These are phyloP conservation scores for Drosophila mettleri DNA, from an alignment of 2,888 invertebrate species.

Conservation along the genomic window DNA sequence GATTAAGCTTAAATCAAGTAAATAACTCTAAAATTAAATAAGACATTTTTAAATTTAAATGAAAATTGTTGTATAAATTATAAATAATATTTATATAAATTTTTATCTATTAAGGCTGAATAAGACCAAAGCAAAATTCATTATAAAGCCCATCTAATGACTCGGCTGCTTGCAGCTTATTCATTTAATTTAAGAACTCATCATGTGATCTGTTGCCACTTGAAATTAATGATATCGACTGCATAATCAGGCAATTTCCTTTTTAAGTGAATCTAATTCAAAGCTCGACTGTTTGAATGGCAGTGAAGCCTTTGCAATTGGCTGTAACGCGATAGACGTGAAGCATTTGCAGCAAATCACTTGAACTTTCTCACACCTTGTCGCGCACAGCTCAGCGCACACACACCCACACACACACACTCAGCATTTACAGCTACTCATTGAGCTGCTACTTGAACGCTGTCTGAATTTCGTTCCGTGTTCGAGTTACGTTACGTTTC, in stretches of 20 bases:
- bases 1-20: too few species aligned
- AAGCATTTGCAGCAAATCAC: conserved; percentile 45
- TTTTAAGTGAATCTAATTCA: conserved; percentile 37
- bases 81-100: neutral
- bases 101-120: too few species aligned
- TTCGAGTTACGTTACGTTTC: conserved; percentile 29
- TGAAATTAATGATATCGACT: conserved; percentile 4
- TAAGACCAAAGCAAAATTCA: neutral
- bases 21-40: too few species aligned
- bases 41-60: too few species aligned
- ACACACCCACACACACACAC: conserved; percentile 5
- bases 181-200: neutral
- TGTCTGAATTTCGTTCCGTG: conserved; percentile 7
- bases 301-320: conserved; percentile 33
- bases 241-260: neutral
- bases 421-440: conserved; percentile 40
- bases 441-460: conserved; percentile 35
- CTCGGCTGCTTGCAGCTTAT: neutral
- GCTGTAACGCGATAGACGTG: conserved; percentile 38
- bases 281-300: conserved; percentile 30
- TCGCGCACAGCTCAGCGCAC: conserved; percentile 19
- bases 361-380: conserved; percentile 38
- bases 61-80: too few species aligned
- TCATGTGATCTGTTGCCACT: conserved; percentile 1
- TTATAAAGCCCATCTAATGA: neutral